Percentiles rank a stretch among this genome's conserved stretches.
Evolutionary conservation across 1,140 invertebrate species (phyloP).

Genomic region (Camponotus pennsylvanicus): DNA sequence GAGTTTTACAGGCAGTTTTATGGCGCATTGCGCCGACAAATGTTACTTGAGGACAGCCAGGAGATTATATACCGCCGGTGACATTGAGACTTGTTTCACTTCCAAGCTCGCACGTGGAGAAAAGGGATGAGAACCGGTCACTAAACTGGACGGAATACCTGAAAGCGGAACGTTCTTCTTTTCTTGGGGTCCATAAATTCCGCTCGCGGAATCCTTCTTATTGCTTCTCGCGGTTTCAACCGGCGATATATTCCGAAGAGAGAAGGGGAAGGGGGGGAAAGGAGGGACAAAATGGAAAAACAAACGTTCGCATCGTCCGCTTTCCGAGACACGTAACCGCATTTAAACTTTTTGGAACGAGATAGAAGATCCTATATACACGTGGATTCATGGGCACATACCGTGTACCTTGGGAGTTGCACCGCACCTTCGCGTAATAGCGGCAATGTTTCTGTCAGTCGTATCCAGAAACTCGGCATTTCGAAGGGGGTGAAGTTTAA

Average conservation of each 20-base stretch:
- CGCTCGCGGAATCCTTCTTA: constrained; percentile 24
- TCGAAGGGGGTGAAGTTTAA: constrained; percentile 20
- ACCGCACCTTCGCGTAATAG: constrained; percentile 26
- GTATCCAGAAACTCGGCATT: constrained; percentile 28
- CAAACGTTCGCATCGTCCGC: constrained; percentile 2
- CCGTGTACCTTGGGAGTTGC: constrained; percentile 47
- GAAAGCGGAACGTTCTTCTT: constrained; percentile 31
- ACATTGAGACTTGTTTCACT: background rate
- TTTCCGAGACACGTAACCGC: constrained; percentile 15
- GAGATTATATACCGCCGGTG: background rate
- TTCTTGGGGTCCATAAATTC: constrained; percentile 40
- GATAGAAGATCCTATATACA: background rate
- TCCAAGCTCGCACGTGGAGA: background rate
- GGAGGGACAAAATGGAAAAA: constrained; percentile 43
- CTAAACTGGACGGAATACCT: background rate
- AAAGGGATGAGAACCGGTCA: background rate
- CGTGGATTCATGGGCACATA: constrained; percentile 46
- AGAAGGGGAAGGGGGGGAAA: background rate
- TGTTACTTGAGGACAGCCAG: background rate
- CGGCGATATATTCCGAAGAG: constrained; percentile 11
- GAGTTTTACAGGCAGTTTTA: constrained; percentile 36
- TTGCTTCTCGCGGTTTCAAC: constrained; percentile 31
- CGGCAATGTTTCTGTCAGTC: constrained; percentile 55
- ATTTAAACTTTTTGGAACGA: constrained; percentile 54
- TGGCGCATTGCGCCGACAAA: background rate